phyloP scores from a whole-genome alignment of 2,113 vertebrate species.

The Phrynocephalus versicolor region DNA sequence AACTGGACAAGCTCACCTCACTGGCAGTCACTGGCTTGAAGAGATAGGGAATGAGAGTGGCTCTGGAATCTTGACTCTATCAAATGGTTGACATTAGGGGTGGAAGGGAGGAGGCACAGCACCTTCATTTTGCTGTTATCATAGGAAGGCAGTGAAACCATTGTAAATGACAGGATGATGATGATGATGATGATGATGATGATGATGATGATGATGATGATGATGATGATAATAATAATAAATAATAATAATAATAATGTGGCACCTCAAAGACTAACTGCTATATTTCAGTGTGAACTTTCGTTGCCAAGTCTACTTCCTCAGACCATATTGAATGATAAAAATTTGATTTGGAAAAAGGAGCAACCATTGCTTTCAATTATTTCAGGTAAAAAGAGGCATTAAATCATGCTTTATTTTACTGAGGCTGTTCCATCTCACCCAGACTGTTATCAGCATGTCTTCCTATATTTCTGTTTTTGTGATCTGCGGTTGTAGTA shows the following conservation, averaged over 20 bases:
- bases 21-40: background rate
- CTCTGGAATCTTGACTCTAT: background rate
- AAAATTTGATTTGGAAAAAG: no score
- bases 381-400: background rate
- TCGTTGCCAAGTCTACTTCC: no score
- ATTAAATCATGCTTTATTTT: background rate
- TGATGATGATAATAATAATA: no score
- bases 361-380: background rate
- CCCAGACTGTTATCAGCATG: background rate
- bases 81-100: no score
- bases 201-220: no score
- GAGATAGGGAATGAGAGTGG: background rate
- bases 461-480: background rate
- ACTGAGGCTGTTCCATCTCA: background rate
- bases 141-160: background rate
- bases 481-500: background rate
- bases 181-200: no score
- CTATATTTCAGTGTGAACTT: no score
- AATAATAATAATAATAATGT: no score
- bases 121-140: no score
- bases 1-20: background rate
- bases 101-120: background rate
- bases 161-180: background rate
- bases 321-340: no score
- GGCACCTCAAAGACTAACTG: no score